Evolutionary conservation across 2,797 vertebrate genomes (phyloP).

Genomic region (Phoebastria nigripes): DNA sequence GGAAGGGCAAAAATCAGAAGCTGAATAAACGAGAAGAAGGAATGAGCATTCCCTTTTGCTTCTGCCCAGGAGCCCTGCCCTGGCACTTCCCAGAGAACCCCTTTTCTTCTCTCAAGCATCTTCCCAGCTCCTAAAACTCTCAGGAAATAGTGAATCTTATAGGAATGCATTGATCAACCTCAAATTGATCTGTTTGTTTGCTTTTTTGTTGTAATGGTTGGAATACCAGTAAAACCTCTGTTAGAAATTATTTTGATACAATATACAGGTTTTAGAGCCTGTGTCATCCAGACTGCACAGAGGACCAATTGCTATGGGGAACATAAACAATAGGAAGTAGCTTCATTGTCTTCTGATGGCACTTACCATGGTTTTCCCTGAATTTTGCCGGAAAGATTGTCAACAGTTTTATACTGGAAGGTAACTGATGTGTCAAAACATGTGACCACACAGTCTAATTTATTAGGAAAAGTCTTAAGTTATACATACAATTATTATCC

Average conservation of each 20-base stretch:
- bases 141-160: neutral
- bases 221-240: neutral
- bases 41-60: neutral
- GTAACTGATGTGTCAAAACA: neutral
- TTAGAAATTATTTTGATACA: neutral
- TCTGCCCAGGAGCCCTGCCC: neutral
- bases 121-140: neutral
- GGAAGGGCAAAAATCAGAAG: neutral
- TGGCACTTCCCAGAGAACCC: fast-evolving
- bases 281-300: neutral
- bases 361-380: neutral
- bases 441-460: neutral
- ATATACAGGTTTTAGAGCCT: neutral
- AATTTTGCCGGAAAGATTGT: neutral
- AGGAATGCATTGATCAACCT: neutral
- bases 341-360: neutral
- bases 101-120: neutral
- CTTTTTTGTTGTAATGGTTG: neutral
- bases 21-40: neutral
- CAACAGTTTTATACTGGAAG: neutral
- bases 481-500: neutral
- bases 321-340: neutral
- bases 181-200: neutral
- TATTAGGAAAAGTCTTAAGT: neutral
- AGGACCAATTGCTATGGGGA: neutral